Evolutionary conservation across 2,113 vertebrate genomes (phyloP).

Genomic region (Catagonus wagneri): DNA sequence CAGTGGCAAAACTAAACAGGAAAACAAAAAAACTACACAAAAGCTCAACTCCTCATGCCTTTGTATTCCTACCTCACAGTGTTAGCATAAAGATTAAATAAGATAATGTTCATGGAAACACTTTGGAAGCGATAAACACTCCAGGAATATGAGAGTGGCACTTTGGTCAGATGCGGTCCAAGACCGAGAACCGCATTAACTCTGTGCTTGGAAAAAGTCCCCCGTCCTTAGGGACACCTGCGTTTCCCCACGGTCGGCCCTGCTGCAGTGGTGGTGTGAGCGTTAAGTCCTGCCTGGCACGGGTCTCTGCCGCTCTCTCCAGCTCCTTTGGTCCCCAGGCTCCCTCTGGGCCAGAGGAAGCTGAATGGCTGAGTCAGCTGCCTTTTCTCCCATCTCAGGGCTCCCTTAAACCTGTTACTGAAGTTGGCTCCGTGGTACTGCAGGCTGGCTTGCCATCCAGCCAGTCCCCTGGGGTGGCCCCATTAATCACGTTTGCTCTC

Average conservation of each 20-base stretch:
- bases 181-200: not conserved
- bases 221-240: not conserved
- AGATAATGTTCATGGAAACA: not conserved
- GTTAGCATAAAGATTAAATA: not conserved
- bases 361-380: constrained; percentile 77
- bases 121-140: not conserved
- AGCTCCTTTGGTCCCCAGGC: not conserved
- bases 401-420: constrained; percentile 79
- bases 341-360: constrained; percentile 55
- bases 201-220: not conserved
- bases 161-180: not conserved
- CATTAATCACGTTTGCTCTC: constrained; percentile 72
- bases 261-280: not conserved
- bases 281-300: not conserved
- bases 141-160: not conserved
- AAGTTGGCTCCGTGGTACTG: constrained; percentile 72
- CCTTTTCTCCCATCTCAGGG: constrained; percentile 35
- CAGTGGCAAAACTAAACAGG: not conserved
- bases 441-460: constrained; percentile 61
- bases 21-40: too few species aligned
- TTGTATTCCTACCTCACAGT: not conserved
- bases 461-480: constrained; percentile 53
- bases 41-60: not conserved
- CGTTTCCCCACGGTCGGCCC: not conserved
- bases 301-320: not conserved